Evolutionary conservation across 2,113 vertebrate genomes (phyloP), one percentile per base, ranked within the genome.

Genomic region (Cryptotis parvus): DNA sequence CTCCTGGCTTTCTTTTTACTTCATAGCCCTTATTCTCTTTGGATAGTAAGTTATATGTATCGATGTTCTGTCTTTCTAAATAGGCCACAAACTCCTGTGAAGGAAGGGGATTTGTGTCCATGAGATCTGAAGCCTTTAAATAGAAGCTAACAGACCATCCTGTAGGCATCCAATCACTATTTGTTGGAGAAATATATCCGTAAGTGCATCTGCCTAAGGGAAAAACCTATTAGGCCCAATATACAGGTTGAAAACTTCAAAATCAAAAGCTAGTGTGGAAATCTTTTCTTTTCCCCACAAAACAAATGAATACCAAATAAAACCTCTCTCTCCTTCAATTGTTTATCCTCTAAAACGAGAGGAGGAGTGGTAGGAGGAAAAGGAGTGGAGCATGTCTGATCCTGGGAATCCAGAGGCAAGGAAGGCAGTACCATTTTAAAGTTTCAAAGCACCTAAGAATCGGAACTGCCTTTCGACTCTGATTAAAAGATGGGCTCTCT

Each of bases 401-500:
- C 33, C 9, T 37, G 33, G 37, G 31, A 16, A 66, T 66, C 27
- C 63, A 18, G 80, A 52, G 5, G 20, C 16, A 77, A 83, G 14
- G 24, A 66, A 31, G 3, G 5, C n/a, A n/a, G n/a, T n/a, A n/a
- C 14, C 45, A 49, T 49, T 49, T 49, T 2, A 49, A 49, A 49
- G 55, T 58, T 24, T 58, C 8, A 73, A 86, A 49, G 31, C n/a
- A 39, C 65, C 68, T 70, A 24, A 11, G 58, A 89, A 66, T 45
- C 73, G 76, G 39, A 87, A 68, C 18, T 26, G 49, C 15, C 89
- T 92, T 86, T 82, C 75, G 81, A 39, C 35, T 43, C 82, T 41
- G 41, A 29, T 87, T 69, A 78, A 84, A 90, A 92, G 72, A 79
- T 37, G 49, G 45, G 73, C 70, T 93, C 84, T 70, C 33, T 41